phyloP scores from a whole-genome alignment of 2,113 vertebrate species.

The Oncorhynchus masou region DNA sequence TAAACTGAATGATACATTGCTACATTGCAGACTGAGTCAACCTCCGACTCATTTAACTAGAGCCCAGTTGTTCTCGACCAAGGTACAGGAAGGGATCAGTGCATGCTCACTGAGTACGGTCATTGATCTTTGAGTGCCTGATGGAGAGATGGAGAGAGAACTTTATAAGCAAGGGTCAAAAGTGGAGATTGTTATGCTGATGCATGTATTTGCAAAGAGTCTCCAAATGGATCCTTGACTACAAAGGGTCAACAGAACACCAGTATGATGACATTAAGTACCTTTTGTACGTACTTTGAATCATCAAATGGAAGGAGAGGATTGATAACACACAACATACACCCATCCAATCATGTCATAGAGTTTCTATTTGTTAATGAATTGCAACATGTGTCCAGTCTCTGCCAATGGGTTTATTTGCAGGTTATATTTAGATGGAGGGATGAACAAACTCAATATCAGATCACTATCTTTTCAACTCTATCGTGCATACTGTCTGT shows the following conservation, averaged over 20 bases:
- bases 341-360: background rate
- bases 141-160: background rate
- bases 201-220: background rate
- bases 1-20: too few relatives aligned
- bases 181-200: background rate
- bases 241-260: background rate
- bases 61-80: conserved; percentile 15
- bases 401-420: background rate
- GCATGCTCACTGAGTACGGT: conserved; percentile 10
- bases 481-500: too few relatives aligned
- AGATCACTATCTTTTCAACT: background rate
- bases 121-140: conserved; percentile 24
- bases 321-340: background rate
- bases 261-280: background rate
- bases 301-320: background rate
- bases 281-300: background rate
- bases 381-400: background rate
- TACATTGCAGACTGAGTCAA: conserved; percentile 1
- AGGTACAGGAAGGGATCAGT: conserved; percentile 33
- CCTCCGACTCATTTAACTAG: background rate
- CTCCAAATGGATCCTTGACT: background rate
- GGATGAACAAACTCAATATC: background rate
- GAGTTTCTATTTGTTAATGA: background rate
- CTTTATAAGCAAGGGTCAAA: background rate
- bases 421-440: background rate